Evolutionary conservation across 2,113 vertebrate species (phyloP).

Genomic region (Macrotis lagotis): DNA sequence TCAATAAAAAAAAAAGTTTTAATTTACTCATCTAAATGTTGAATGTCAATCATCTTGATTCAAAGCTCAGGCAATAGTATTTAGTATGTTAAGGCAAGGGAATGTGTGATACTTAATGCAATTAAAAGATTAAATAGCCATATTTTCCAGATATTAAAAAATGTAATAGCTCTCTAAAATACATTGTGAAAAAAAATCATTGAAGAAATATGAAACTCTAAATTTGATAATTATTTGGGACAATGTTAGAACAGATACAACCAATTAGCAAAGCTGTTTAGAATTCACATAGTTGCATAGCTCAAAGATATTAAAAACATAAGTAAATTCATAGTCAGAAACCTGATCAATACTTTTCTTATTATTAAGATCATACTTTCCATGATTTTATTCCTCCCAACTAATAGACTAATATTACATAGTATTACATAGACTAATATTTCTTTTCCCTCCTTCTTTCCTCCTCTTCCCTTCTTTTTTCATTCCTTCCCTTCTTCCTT

Average conservation of each 20-base stretch:
- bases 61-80: not conserved
- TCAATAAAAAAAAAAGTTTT: not conserved
- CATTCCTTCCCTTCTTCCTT: too few relatives aligned
- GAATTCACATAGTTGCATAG: not conserved
- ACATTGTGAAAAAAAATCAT: not conserved
- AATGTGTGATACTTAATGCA: not conserved
- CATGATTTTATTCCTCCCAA: not conserved
- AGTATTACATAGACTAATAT: not conserved
- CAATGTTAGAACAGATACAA: not conserved
- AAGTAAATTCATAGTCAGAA: not conserved
- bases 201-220: not conserved
- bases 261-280: not conserved
- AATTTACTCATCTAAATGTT: not conserved
- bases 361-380: rapidly evolving
- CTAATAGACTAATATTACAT: too few relatives aligned
- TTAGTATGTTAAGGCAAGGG: not conserved
- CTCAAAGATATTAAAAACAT: not conserved
- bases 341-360: not conserved
- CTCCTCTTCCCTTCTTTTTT: not conserved
- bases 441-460: too few relatives aligned
- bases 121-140: not conserved
- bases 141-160: not conserved
- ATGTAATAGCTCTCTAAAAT: not conserved
- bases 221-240: not conserved
- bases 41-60: not conserved